Evolutionary conservation across 2,797 vertebrate genomes (phyloP).

Genomic region (Sebastes baramenuke): DNA sequence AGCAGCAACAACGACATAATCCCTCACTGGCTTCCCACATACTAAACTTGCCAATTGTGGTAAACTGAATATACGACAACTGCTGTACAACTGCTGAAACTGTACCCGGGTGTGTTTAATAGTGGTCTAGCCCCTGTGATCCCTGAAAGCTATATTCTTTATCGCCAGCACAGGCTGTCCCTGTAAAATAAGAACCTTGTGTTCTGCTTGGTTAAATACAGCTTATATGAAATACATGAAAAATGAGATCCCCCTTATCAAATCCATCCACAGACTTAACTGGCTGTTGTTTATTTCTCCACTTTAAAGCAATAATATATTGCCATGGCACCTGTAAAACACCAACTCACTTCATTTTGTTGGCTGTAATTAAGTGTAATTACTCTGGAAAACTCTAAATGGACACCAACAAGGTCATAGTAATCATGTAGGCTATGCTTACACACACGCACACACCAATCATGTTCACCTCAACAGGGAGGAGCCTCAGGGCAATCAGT

Average conservation of each 20-base stretch:
- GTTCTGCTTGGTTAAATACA: neutral
- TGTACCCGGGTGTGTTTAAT: neutral
- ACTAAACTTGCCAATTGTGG: neutral
- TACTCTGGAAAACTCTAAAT: slow-evolving; percentile 58
- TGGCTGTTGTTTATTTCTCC: slow-evolving; percentile 18
- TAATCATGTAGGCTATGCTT: slow-evolving; percentile 62
- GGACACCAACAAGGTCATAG: slow-evolving; percentile 72
- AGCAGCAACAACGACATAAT: neutral
- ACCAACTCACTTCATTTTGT: slow-evolving; percentile 32
- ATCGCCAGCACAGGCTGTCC: neutral
- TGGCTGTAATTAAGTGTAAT: slow-evolving; percentile 58
- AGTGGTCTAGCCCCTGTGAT: neutral
- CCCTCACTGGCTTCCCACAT: neutral
- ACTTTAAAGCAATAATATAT: slow-evolving; percentile 20
- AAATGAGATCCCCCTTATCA: neutral
- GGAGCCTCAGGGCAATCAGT: slow-evolving; percentile 70
- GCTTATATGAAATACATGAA: neutral
- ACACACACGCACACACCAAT: slow-evolving; percentile 35
- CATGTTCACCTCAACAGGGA: slow-evolving; percentile 69
- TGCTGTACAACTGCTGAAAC: neutral
- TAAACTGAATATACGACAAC: neutral
- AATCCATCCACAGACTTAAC: neutral
- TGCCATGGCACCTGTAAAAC: slow-evolving; percentile 43
- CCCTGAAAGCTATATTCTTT: neutral
- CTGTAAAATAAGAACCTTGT: neutral